Conservation (phyloP, 2,113 vertebrate species). For the Actenoides lindsayi region DNA sequence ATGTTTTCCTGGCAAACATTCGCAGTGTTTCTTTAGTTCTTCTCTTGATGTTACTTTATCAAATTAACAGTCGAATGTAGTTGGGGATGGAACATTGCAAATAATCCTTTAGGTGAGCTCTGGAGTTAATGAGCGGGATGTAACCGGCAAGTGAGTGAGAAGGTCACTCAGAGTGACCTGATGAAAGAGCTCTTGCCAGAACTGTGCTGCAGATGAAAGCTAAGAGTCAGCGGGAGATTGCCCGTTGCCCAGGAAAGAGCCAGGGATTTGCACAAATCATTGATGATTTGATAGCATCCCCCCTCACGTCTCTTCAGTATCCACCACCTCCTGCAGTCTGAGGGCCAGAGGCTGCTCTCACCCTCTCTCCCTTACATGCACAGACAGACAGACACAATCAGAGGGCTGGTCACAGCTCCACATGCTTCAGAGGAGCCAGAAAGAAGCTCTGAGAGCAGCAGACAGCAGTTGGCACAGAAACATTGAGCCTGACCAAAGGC, state of each 20-base stretch:
- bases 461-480: neutral
- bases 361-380: neutral
- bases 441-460: neutral
- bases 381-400: neutral
- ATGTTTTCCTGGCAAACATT: neutral
- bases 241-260: neutral
- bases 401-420: neutral
- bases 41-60: neutral
- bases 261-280: neutral
- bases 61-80: neutral
- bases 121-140: neutral
- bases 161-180: neutral
- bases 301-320: neutral
- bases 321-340: neutral
- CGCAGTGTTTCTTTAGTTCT: neutral
- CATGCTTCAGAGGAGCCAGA: neutral
- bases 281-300: neutral
- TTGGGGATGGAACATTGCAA: neutral
- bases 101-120: neutral
- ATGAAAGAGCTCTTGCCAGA: neutral
- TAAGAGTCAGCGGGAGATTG: neutral
- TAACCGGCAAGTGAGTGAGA: neutral
- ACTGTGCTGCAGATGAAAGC: neutral
- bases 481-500: neutral
- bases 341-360: neutral